phyloP scores from a whole-genome alignment of 1,140 invertebrate genomes.

The Formica exsecta region DNA sequence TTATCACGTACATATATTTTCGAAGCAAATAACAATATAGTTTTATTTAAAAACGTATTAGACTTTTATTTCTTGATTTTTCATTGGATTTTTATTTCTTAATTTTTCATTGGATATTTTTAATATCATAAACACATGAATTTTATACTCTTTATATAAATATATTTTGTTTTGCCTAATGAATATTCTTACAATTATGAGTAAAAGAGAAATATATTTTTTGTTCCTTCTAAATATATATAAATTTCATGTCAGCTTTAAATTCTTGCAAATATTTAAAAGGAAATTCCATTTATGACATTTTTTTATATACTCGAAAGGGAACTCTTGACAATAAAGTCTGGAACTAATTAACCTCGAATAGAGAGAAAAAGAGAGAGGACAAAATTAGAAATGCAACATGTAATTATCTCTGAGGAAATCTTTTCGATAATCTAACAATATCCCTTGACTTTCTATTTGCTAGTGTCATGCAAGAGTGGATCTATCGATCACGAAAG shows the following conservation, averaged over 20 bases:
- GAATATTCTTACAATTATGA: too few species aligned
- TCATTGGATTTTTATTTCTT: background rate
- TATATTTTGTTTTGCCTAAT: background rate
- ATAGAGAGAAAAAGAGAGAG: too few species aligned
- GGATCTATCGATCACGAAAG: background rate
- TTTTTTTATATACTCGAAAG: too few species aligned
- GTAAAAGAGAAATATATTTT: background rate
- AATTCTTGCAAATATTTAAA: too few species aligned
- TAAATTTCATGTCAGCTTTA: too few species aligned
- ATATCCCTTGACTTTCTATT: too few species aligned
- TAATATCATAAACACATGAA: background rate
- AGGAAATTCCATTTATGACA: too few species aligned
- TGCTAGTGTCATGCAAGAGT: background rate
- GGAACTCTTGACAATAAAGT: too few species aligned
- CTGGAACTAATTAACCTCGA: too few species aligned
- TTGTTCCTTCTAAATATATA: background rate
- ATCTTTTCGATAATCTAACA: background rate
- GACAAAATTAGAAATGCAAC: background rate
- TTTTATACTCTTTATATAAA: background rate
- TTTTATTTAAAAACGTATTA: background rate
- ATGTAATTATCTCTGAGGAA: background rate
- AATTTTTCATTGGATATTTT: slow-evolving; percentile 8
- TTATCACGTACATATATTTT: background rate
- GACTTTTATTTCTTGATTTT: background rate
- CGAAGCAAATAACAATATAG: background rate